phyloP scores from a whole-genome alignment of 2,888 invertebrate genomes.

The Eumacrocentrus americanus region DNA sequence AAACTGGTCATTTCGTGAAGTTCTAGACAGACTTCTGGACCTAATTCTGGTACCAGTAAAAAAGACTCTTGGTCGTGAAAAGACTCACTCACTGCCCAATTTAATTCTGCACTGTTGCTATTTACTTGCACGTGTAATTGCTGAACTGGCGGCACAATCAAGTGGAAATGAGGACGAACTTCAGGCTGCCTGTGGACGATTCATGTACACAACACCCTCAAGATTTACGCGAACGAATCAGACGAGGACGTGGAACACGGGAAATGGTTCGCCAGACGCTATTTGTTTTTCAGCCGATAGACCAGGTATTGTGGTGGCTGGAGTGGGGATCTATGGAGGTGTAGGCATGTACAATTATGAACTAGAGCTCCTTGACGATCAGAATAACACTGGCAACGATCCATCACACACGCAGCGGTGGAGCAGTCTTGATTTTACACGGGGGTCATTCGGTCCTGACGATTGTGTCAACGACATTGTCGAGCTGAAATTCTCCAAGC shows the following conservation, averaged over 20 bases:
- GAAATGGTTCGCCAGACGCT: constrained; percentile 95
- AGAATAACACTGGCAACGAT: constrained; percentile 65
- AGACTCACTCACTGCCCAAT: constrained; percentile 65
- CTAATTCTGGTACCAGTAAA: constrained; percentile 82
- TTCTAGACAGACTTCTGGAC: constrained; percentile 80
- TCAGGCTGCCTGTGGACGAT: constrained; percentile 75
- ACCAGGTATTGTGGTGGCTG: constrained; percentile 86
- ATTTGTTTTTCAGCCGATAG: constrained; percentile 93
- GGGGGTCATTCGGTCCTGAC: constrained; percentile 83
- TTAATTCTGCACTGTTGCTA: constrained; percentile 76
- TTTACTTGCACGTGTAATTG: constrained; percentile 80
- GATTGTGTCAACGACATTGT: constrained; percentile 88
- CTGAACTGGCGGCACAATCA: constrained; percentile 84
- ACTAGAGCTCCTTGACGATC: constrained; percentile 83
- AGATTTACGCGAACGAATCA: constrained; percentile 90
- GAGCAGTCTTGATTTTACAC: constrained; percentile 84
- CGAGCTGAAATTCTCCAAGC: constrained; percentile 88
- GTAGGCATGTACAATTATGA: constrained; percentile 90
- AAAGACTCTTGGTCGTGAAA: constrained; percentile 64
- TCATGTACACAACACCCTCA: constrained; percentile 84
- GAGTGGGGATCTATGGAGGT: constrained; percentile 89
- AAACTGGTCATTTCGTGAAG: constrained; percentile 78
- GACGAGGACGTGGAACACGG: constrained; percentile 94
- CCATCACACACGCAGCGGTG: constrained; percentile 77
- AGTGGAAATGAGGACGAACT: constrained; percentile 79